phyloP scores from a whole-genome alignment of 1,140 invertebrate genomes.

The Scaptomyza pallida region DNA sequence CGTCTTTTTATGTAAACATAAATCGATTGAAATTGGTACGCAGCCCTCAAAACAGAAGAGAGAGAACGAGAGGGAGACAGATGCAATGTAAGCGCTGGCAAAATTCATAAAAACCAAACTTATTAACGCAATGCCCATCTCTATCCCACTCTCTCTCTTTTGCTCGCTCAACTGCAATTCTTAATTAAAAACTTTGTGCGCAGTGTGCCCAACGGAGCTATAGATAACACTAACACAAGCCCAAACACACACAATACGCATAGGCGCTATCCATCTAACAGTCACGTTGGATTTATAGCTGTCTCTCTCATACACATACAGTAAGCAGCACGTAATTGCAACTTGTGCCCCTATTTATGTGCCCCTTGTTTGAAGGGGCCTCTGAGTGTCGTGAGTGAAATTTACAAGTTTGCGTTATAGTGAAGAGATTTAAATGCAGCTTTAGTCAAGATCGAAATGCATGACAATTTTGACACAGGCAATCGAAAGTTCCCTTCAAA shows the following conservation, averaged over 20 bases:
- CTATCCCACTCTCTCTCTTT: no score
- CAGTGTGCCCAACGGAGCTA: conserved; percentile 39
- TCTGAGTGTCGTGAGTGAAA: conserved; percentile 36
- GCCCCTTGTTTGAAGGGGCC: conserved; percentile 38
- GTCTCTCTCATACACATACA: conserved; percentile 19
- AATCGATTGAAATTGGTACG: neutral
- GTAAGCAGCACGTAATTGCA: conserved; percentile 65
- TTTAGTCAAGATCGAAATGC: no score
- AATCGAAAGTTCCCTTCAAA: no score
- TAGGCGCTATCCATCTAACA: conserved; percentile 8
- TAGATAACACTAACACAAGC: conserved; percentile 32
- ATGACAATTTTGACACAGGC: no score
- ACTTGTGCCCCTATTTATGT: conserved; percentile 49
- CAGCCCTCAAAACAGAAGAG: no score
- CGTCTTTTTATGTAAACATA: conserved; percentile 13
- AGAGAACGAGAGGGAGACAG: neutral
- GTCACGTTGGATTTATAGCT: conserved; percentile 45
- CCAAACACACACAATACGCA: neutral
- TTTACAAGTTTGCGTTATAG: conserved; percentile 47
- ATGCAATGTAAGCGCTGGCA: conserved; percentile 1
- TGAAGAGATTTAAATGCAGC: no score
- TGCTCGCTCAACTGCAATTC: conserved; percentile 37
- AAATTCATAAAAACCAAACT: conserved; percentile 26
- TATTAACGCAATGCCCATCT: conserved; percentile 27
- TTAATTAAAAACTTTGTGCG: conserved; percentile 73